These are phyloP conservation scores for Mormyrus hasselquistii DNA, from an alignment of 2,797 vertebrate species.

Conservation along the genomic window DNA sequence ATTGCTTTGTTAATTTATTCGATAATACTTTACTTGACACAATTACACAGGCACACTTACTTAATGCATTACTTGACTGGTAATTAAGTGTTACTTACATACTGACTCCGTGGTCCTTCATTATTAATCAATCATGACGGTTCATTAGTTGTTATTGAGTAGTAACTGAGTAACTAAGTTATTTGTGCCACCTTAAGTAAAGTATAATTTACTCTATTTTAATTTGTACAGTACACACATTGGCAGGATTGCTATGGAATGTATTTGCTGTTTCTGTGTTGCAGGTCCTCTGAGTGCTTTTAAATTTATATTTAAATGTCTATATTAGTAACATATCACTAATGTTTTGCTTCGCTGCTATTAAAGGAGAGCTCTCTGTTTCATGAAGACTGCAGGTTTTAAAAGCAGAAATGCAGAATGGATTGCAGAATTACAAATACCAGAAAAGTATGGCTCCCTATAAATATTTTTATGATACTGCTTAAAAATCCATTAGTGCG, in stretches of 20 bases:
- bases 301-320: neutral
- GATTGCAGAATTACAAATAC: constrained; percentile 5
- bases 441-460: neutral
- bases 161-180: neutral
- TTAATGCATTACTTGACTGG: neutral
- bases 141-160: neutral
- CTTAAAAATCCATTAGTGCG: constrained; percentile 17
- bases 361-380: neutral
- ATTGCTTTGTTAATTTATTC: neutral
- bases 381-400: neutral
- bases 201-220: neutral
- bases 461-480: neutral
- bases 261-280: neutral
- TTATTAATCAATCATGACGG: neutral
- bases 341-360: neutral
- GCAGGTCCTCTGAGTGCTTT: neutral
- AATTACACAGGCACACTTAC: neutral
- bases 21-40: neutral
- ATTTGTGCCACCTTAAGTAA: neutral
- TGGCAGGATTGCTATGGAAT: neutral
- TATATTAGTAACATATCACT: neutral
- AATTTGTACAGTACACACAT: neutral
- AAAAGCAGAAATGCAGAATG: neutral
- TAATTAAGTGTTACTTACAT: neutral
- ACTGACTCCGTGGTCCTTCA: neutral